Conservation (phyloP, 2,113 vertebrate species). For the Halichoerus grypus region DNA sequence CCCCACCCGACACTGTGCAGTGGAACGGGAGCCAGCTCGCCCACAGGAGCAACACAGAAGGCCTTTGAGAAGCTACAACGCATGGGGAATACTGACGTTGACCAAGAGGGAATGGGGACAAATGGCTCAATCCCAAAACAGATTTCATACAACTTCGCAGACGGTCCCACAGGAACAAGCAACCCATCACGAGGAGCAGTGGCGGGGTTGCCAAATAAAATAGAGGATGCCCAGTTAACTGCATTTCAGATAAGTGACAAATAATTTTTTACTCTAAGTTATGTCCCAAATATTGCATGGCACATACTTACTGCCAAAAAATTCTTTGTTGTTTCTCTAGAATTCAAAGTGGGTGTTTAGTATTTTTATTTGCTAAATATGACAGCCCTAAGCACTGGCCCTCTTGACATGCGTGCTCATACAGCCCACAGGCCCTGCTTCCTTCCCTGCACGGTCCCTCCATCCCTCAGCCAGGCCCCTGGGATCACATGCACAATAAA, state of each 20-base stretch:
- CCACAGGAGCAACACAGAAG: not conserved
- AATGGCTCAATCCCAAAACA: not conserved
- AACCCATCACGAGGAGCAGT: not conserved
- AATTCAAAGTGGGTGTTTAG: not conserved
- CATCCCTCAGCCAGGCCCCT: fast-evolving
- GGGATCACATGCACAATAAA: not conserved
- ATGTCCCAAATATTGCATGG: not conserved
- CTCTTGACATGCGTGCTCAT: not conserved
- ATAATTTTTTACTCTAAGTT: not conserved
- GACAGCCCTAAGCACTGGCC: not conserved
- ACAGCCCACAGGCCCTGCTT: not conserved
- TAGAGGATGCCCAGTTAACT: not conserved
- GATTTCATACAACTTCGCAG: not conserved
- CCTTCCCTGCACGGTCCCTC: not conserved
- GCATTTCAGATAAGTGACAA: not conserved
- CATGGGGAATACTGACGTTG: not conserved
- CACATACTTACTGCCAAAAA: not conserved
- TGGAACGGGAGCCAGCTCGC: fast-evolving
- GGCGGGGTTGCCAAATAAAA: not conserved
- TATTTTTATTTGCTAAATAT: not conserved
- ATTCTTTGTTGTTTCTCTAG: not conserved
- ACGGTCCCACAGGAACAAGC: not conserved
- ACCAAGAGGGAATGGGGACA: not conserved
- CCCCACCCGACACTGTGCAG: not conserved
- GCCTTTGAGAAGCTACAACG: not conserved